Base-by-base conservation (phyloP, 2,797 vertebrate species). In the Pristis pectinata region DNA sequence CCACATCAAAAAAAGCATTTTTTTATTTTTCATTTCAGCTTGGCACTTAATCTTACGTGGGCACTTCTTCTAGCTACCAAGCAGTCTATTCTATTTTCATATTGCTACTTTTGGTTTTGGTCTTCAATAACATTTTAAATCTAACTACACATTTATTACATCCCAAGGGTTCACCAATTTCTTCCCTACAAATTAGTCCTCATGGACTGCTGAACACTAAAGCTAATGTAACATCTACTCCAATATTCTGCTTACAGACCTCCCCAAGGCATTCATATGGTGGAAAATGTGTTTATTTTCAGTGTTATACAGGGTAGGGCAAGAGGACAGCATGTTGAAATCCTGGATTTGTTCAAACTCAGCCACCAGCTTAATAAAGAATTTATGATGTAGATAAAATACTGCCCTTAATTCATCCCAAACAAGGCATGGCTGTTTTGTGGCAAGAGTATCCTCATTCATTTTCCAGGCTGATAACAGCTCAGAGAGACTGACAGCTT, bases 61-160 rank as follows among this genome's bases (percentile, higher is more conserved):
- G 27, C 5, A n/a, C 11, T 87, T 87, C 53, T 59, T 34, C 4
- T 87, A 34, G 53, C 30, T 87, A 30, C 53, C 34, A 7, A 59
- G 6, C 17, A 1, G 15, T 87, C 22, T 27, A 27, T 49, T 49
- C 19, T 3, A 83, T 27, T 49, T 44, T 41, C 80, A 49, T 9
- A 87, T 87, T 59, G 10, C 27, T 59, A 15, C 17, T 87, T 87
- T 34, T 87, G 83, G 53, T 56, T 87, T 59, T 59, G 53, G 30
- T 87, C 83, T 87, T 87, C 83, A 87, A 56, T 85, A 82, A 85
- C 53, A 87, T n/a, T 59, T 87, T 15, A 87, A 87, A 87, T 59
- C 53, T 59, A 87, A 85, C 10, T 59, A 87, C 53, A 59, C 13
- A 9, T 59, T 59, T 56, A 34, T 56, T 87, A 59, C 17, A 34